Evolutionary conservation across 1,140 invertebrate genomes (phyloP), one percentile per base, ranked within the genome.

Genomic region (Nomia melanderi): DNA sequence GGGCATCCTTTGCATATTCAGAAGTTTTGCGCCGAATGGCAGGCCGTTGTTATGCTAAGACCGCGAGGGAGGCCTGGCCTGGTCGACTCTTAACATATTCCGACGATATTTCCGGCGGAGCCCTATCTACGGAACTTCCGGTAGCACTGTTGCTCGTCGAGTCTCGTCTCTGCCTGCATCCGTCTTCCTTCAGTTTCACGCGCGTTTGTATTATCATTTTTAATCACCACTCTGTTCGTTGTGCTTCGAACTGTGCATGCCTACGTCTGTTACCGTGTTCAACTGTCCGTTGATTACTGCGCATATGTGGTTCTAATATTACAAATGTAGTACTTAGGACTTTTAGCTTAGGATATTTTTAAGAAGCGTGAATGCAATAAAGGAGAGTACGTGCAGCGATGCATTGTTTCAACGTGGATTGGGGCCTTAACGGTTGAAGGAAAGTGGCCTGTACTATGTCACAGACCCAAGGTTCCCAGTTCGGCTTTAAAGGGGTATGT

Each of bases 41-140:
- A 81, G 83, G 80, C 83, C 81, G 83, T 88, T 88, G 86, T 88
- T 88, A 89, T 88, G 87, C 86, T 86, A 88, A 89, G 85, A 88
- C 86, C 83, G 70, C 81, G 76, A 79, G 82, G 77, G 65, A 39
- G 50, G 23, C 57, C 69, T 67, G 50, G 23, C 57, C 69, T 67
- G 81, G 69, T 76, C 67, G 72, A 75, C 84, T 88, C 78, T 89
- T 88, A 88, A 83, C 84, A 88, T 88, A 88, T 89, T 87, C 88
- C 78, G 77, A 78, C 83, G 80, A 88, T 88, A 87, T 89, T 88
- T 89, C 84, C 83, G 60, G 47, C 73, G 11, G 59, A 74, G 56
- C 70, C 70, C 70, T 80, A 81, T 59, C 78, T 73, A 60, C 33
- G 66, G 54, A 53, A 50, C 78, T 64, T 67, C 63, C 59, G 79